Conservation (phyloP, 2,113 vertebrate genomes). For the Nansenia antarctica region DNA sequence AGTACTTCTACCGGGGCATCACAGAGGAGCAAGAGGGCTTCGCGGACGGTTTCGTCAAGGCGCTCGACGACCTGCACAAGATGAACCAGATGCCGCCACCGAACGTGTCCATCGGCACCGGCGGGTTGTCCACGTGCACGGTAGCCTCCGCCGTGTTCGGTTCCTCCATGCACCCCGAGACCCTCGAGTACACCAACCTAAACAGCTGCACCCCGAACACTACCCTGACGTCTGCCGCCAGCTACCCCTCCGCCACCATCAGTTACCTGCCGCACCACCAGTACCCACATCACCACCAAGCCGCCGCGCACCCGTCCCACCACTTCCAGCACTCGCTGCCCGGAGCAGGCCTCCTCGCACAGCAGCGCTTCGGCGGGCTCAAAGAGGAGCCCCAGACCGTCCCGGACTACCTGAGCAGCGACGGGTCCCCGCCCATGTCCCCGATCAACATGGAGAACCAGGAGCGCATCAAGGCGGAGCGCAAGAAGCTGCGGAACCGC, state of each 20-base stretch:
- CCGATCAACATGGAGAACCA: conserved; percentile 91
- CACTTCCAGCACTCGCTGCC: conserved; percentile 71
- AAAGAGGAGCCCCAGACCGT: conserved; percentile 93
- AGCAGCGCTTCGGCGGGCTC: conserved; percentile 68
- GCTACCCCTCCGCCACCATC: conserved; percentile 75
- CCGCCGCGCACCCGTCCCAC: conserved; percentile 69
- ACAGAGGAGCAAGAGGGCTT: conserved; percentile 91
- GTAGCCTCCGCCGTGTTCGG: conserved; percentile 76
- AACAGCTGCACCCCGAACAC: conserved; percentile 77
- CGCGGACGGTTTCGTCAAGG: conserved; percentile 88
- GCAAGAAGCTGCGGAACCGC: conserved; percentile 88
- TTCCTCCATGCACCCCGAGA: conserved; percentile 72
- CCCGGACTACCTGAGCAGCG: conserved; percentile 82
- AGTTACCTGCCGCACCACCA: conserved; percentile 81
- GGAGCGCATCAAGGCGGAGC: conserved; percentile 89
- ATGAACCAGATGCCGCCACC: conserved; percentile 91
- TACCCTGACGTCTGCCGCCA: conserved; percentile 68
- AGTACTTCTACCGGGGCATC: conserved; percentile 80
- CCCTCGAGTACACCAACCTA: conserved; percentile 87
- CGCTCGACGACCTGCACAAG: conserved; percentile 91
- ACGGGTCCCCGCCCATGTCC: conserved; percentile 84
- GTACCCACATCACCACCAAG: conserved; percentile 78
- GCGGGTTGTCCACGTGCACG: conserved; percentile 65
- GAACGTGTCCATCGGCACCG: conserved; percentile 85
- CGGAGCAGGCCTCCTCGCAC: conserved; percentile 61